These are phyloP conservation scores for Conistra vaccinii DNA, from an alignment of 2,888 invertebrate species.

Conservation along the genomic window DNA sequence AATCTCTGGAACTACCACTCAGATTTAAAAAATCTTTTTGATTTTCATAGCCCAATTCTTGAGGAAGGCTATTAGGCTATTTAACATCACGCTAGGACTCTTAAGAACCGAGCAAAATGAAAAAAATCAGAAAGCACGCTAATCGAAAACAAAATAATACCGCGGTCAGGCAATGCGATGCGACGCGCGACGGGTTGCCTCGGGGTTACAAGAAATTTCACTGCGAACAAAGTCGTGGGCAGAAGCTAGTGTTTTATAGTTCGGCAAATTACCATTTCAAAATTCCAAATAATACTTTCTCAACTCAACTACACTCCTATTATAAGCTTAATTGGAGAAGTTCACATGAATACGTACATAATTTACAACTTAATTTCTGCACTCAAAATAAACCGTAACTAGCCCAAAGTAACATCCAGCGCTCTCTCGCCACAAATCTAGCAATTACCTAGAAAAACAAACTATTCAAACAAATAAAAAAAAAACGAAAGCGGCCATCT, in stretches of 20 bases:
- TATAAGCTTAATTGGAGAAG: not conserved
- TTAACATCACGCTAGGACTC: too few species aligned
- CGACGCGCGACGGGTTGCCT: too few species aligned
- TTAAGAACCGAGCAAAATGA: too few species aligned
- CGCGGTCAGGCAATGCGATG: too few species aligned
- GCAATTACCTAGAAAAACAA: constrained; percentile 43
- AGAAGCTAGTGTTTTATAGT: not conserved
- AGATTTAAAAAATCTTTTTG: too few species aligned
- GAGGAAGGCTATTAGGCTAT: too few species aligned
- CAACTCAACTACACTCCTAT: not conserved
- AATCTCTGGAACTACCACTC: too few species aligned
- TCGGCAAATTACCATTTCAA: not conserved
- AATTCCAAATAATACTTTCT: not conserved
- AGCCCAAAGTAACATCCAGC: not conserved
- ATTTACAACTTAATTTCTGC: constrained; percentile 9
- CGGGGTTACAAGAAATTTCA: too few species aligned
- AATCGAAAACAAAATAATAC: too few species aligned
- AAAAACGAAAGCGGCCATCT: constrained; percentile 34
- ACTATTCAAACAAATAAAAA: constrained; percentile 15
- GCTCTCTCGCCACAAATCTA: constrained; percentile 17
- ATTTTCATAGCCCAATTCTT: too few species aligned
- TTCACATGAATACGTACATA: not conserved
- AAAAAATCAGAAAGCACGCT: too few species aligned
- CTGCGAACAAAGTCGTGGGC: too few species aligned
- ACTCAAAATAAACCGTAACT: constrained; percentile 8